Evolutionary conservation across 1,140 invertebrate genomes (phyloP), one percentile per base, ranked within the genome.

Genomic region (Tetranychus urticae): DNA sequence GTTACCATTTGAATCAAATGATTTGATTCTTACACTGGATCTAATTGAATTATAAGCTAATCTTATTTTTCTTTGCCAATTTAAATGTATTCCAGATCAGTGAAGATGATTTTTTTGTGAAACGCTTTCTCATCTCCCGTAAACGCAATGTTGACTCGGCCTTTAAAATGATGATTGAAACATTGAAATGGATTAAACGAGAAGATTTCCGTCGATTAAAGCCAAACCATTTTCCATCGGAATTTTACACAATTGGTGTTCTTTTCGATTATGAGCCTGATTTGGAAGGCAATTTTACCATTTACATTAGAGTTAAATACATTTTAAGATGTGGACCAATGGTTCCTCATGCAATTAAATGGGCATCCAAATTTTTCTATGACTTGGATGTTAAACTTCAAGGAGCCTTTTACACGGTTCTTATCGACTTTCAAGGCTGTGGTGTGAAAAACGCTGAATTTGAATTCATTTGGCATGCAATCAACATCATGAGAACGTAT

Each of bases 391-490:
- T n/a, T 12, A 13, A 14, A 23, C 31, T 47, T 23, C 57, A 65
- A 34, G 64, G 62, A 14, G 48, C 46, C n/a, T 58, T 64, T 36
- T 36, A 56, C 7, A 33, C 60, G 12, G 36, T 65, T 5, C 56
- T 65, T 12, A 61, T 65, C 47, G 64, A 65, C 46, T 64, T 56
- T 33, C 12, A 39, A n/a, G 62, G 56, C 7, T 58, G 55, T 35
- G 62, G 62, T 8, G 2, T 65, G 34, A 2, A 31, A 6, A 65
- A 65, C 48, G 5, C 42, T 31, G 65, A 66, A 48, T 55, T 66
- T 47, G 65, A 66, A 13, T 61, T 66, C 47, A 48, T 62, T 14
- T 60, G 50, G 58, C 64, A 64, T 59, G 46, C 62, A 13, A 63
- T 66, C n/a, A 23, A 52, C 13, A 39, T 60, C 14, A 37, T 66